phyloP scores from a whole-genome alignment of 2,888 invertebrate genomes.

The Aporophyla nigra region DNA sequence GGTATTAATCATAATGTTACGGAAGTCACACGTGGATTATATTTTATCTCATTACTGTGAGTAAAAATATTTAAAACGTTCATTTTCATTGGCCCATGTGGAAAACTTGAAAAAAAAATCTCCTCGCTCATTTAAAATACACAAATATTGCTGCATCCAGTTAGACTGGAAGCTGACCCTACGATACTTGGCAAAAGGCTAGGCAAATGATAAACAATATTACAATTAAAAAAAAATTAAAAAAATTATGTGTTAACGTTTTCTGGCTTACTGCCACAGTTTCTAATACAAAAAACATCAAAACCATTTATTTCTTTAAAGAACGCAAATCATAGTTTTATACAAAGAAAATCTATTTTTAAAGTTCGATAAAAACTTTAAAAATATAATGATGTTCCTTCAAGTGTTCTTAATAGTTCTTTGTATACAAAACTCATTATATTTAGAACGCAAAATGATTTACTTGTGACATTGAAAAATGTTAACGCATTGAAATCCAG shows the following conservation, averaged over 20 bases:
- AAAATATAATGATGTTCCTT: constrained; percentile 10
- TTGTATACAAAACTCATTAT: constrained; percentile 22
- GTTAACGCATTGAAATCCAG: constrained; percentile 11
- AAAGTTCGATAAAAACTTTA: constrained; percentile 26
- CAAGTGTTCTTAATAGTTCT: background rate
- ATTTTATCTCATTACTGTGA: too few species aligned
- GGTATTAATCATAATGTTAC: too few species aligned
- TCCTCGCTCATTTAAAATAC: too few species aligned
- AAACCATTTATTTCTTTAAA: background rate
- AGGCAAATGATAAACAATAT: too few species aligned
- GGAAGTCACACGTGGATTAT: background rate
- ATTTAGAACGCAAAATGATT: constrained; percentile 35
- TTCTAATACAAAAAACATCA: background rate
- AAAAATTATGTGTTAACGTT: too few species aligned
- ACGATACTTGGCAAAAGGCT: too few species aligned
- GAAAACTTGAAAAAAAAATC: too few species aligned
- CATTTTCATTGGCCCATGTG: too few species aligned
- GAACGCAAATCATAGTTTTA: background rate
- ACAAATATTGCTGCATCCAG: too few species aligned
- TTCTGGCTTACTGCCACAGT: background rate
- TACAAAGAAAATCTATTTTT: background rate
- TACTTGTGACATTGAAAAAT: constrained; percentile 41
- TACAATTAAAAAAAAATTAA: background rate
- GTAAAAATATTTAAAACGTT: too few species aligned
- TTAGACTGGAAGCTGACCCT: too few species aligned